Conservation (phyloP, 2,888 invertebrate genomes). For the Oxytorus armatus region DNA sequence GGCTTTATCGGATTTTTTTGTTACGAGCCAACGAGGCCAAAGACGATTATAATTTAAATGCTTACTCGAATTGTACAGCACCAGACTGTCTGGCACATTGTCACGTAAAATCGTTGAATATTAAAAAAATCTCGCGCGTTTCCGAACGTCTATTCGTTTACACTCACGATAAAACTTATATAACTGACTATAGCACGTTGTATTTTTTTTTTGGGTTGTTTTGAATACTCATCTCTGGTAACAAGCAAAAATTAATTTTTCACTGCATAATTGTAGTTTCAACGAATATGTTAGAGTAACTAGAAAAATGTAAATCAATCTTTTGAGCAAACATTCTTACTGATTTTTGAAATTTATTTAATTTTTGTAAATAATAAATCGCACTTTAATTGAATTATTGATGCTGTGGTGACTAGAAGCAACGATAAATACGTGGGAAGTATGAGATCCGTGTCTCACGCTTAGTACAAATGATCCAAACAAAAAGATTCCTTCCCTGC, state of each 20-base stretch:
- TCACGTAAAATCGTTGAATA: not conserved
- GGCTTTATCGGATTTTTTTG: constrained; percentile 37
- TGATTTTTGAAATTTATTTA: too few relatives aligned
- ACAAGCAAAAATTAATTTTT: constrained; percentile 11
- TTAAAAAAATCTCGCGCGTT: constrained; percentile 7
- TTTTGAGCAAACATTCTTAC: too few relatives aligned
- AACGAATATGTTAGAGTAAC: not conserved
- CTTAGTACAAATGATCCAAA: constrained; percentile 11
- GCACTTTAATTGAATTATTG: constrained; percentile 5
- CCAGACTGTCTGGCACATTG: constrained; percentile 8
- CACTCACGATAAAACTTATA: constrained; percentile 19
- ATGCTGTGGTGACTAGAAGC: not conserved
- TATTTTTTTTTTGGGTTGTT: constrained; percentile 1
- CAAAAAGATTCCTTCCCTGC: constrained; percentile 15
- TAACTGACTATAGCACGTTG: not conserved
- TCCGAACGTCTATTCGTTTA: not conserved
- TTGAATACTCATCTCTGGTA: too few relatives aligned
- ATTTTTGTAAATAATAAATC: too few relatives aligned
- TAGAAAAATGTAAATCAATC: not conserved
- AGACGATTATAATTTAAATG: constrained; percentile 45
- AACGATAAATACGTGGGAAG: not conserved
- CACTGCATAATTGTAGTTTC: not conserved
- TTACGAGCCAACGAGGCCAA: constrained; percentile 54
- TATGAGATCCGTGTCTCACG: not conserved
- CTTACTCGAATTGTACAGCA: constrained; percentile 1